Evolutionary conservation across 1,140 invertebrate genomes (phyloP), one percentile per base, ranked within the genome.

Genomic region (Tetragnatha versicolor): DNA sequence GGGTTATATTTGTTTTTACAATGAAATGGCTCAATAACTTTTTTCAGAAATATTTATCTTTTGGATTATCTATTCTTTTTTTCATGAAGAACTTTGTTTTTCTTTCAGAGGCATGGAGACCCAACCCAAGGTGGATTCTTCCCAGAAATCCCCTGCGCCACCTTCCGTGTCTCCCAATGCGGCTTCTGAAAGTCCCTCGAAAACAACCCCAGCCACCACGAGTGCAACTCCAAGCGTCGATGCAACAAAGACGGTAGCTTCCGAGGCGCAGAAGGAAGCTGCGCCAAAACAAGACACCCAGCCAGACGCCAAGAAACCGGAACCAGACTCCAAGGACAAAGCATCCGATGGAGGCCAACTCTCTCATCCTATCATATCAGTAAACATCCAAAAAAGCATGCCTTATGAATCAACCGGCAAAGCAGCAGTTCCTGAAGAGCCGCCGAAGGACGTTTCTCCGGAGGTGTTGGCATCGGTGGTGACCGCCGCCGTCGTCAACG

Each of bases 31-130:
- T n/a, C n/a, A n/a, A n/a, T n/a, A n/a, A n/a, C n/a, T n/a, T n/a
- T n/a, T n/a, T n/a, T n/a, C n/a, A n/a, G n/a, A n/a, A n/a, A n/a
- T n/a, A n/a, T n/a, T n/a, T n/a, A n/a, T n/a, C n/a, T n/a, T n/a
- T n/a, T n/a, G n/a, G n/a, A n/a, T 33, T 33, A 33, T 31, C 55
- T 33, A 58, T 58, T 58, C 35, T 9, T 10, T 33, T 31, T 58
- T 7, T 58, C 5, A 17, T 33, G 22, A 7, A 17, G 10, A 6
- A n/a, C 27, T 20, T 51, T 0, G 27, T n/a, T 31, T 33, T 31
- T 31, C 55, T 77, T 77, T 9, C 58, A 77, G 73, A 77, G 73
- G 45, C 73, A 77, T 77, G 73, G 73, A 77, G 73, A 77, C 61
- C 27, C 25, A 77, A 65, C 42, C 72, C 17, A 60, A 77, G 73